Evolutionary conservation across 2,797 vertebrate genomes (phyloP).

Genomic region (Hylomyscus alleni): DNA sequence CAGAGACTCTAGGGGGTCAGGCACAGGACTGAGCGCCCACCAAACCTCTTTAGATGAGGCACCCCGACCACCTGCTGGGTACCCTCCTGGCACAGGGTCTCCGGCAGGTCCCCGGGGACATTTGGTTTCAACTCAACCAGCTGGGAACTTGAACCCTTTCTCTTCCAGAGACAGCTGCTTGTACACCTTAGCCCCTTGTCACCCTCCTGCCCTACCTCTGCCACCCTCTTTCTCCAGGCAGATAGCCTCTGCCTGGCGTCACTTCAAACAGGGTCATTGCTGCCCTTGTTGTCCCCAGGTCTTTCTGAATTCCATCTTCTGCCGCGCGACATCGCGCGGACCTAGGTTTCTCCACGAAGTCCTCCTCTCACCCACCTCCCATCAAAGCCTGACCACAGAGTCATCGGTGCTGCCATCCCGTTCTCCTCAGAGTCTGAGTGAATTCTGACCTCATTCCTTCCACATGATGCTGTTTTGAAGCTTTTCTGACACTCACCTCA

Average conservation of each 20-base stretch:
- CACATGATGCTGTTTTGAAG: background rate
- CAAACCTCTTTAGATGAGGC: background rate
- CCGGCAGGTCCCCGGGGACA: background rate
- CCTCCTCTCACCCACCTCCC: constrained; percentile 40
- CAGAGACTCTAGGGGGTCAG: background rate
- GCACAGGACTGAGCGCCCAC: background rate
- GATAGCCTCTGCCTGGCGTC: background rate
- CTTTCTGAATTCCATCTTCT: background rate
- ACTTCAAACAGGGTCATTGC: background rate
- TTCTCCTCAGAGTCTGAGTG: background rate
- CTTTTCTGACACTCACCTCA: constrained; percentile 42
- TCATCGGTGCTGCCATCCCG: background rate
- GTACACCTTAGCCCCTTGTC: background rate
- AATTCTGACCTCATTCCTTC: constrained; percentile 70
- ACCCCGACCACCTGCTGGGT: constrained; percentile 61
- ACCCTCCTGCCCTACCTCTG: background rate
- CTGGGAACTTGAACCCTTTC: constrained; percentile 39
- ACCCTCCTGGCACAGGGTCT: background rate
- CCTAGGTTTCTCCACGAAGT: constrained; percentile 59
- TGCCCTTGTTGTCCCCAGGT: background rate
- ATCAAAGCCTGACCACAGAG: background rate
- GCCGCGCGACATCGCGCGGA: background rate
- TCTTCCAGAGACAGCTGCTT: background rate
- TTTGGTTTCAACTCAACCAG: constrained; percentile 47
- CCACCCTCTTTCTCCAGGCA: background rate